Evolutionary conservation across 2,113 vertebrate species (phyloP).

Genomic region (Notechis scutatus): DNA sequence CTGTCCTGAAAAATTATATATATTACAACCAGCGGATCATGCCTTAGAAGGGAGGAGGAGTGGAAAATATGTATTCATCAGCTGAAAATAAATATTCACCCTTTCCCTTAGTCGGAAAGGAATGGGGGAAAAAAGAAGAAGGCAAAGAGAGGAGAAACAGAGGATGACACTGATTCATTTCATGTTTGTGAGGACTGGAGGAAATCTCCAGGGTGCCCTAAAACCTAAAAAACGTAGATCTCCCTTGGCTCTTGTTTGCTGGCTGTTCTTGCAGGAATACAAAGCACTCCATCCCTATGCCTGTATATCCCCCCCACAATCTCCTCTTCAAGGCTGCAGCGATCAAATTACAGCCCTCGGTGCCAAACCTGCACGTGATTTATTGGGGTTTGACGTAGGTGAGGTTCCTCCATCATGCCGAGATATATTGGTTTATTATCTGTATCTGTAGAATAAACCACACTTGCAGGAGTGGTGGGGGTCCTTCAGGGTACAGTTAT

Average conservation of each 20-base stretch:
- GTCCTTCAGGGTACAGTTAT: background rate
- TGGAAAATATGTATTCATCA: constrained; percentile 39
- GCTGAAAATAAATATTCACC: background rate
- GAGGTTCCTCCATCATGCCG: background rate
- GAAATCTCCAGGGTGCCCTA: background rate
- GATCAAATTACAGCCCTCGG: background rate
- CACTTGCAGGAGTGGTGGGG: background rate
- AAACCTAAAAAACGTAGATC: background rate
- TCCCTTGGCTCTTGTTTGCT: background rate
- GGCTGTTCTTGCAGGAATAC: background rate
- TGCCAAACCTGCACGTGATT: background rate
- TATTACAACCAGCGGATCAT: background rate
- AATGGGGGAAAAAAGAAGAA: background rate
- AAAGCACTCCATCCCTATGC: background rate
- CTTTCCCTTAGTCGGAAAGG: background rate
- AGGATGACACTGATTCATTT: background rate
- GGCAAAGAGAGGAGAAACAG: background rate
- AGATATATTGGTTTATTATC: background rate
- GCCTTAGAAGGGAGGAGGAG: background rate
- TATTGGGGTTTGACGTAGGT: background rate
- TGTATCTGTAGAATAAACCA: background rate
- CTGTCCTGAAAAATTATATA: rapidly evolving
- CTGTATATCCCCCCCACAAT: background rate
- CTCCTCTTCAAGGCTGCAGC: background rate
- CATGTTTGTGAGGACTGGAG: background rate